These are phyloP conservation scores for Sebastiscus albofasciatus DNA, from an alignment of 2,797 vertebrate species.

Conservation along the genomic window DNA sequence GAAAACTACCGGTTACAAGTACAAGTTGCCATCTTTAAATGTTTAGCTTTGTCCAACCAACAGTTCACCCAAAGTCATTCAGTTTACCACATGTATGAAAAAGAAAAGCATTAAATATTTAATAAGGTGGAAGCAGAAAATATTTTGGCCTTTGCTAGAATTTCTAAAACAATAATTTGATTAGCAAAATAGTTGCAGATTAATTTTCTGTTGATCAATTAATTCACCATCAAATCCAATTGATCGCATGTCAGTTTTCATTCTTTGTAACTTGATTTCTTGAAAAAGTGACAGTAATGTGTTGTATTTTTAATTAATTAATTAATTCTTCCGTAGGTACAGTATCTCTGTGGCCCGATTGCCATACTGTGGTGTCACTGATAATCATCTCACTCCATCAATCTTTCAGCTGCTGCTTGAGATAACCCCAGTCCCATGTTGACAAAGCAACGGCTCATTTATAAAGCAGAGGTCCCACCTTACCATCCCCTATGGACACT, in stretches of 20 bases:
- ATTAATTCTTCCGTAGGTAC: constrained; percentile 23
- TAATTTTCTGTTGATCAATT: not conserved
- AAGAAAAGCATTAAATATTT: not conserved
- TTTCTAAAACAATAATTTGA: not conserved
- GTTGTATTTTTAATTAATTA: not conserved
- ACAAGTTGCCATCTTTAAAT: not conserved
- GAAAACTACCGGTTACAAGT: not conserved
- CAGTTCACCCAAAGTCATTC: not conserved
- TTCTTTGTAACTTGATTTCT: not conserved
- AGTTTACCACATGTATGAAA: not conserved
- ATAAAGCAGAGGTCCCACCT: constrained; percentile 73
- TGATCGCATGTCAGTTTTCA: not conserved
- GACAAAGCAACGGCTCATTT: constrained; percentile 79
- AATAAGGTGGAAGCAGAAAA: not conserved
- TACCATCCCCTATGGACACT: constrained; percentile 73
- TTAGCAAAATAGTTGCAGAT: not conserved
- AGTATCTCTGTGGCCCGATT: constrained; percentile 33
- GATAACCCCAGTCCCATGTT: constrained; percentile 71
- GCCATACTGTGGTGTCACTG: constrained; percentile 55
- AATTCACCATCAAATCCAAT: not conserved
- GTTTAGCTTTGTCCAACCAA: not conserved
- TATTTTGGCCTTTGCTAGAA: not conserved
- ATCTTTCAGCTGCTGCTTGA: constrained; percentile 72
- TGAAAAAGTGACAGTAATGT: not conserved
- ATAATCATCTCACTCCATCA: constrained; percentile 74